Evolutionary conservation across 2,888 invertebrate genomes (phyloP), one percentile per base, ranked within the genome.

Genomic region (Diarsia rubi): DNA sequence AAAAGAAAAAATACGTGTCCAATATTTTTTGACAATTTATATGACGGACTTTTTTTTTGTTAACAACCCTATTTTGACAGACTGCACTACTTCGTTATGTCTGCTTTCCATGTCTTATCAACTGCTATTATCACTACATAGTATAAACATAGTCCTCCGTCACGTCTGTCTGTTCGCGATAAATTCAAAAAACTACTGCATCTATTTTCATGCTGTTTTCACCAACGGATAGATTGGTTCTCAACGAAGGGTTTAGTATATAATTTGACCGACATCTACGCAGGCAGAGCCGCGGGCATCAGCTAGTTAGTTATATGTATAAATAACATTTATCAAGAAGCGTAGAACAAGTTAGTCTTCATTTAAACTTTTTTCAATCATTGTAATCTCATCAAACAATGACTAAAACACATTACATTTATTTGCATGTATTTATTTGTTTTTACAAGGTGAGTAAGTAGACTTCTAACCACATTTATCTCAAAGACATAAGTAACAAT

Each of bases 11-110:
- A n/a, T n/a, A n/a, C n/a, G n/a, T n/a, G n/a, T n/a, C n/a, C n/a
- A n/a, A n/a, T n/a, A n/a, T n/a, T n/a, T n/a, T n/a, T n/a, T n/a
- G n/a, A n/a, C n/a, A n/a, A n/a, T n/a, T n/a, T n/a, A n/a, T n/a
- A n/a, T n/a, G n/a, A n/a, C n/a, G n/a, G n/a, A n/a, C n/a, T n/a
- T n/a, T n/a, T n/a, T n/a, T n/a, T n/a, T n/a, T n/a, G n/a, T n/a
- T n/a, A n/a, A n/a, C n/a, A n/a, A n/a, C n/a, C n/a, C n/a, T n/a
- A 3, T 57, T 59, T 59, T 59, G 27, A 12, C 37, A 37, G 24
- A 1, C 14, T 16, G 0, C 0, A 31, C n/a, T n/a, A 11, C 3
- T 2, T 37, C 3, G 21, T 1, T 37, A 42, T n/a, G 0, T 16
- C n/a, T 31, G n/a, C 1, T 27, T 42, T 4, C 0, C 12, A 9